These are phyloP conservation scores for Gymnogyps californianus DNA, from an alignment of 2,113 vertebrate species.

Conservation along the genomic window DNA sequence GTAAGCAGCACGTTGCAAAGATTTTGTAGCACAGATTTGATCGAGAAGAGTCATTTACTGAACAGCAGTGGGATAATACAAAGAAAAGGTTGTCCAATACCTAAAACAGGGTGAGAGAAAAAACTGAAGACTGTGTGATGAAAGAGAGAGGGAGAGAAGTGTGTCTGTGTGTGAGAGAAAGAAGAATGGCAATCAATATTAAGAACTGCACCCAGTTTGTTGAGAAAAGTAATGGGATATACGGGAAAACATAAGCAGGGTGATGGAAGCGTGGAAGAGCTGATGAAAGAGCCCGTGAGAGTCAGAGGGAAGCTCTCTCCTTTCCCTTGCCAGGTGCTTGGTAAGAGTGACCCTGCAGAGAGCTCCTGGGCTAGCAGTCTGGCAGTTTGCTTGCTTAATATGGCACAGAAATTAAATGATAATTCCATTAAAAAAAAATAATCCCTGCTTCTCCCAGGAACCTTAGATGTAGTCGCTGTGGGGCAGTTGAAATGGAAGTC, in stretches of 20 bases:
- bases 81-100: not conserved
- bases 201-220: not conserved
- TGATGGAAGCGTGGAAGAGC: not conserved
- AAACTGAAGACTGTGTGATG: not conserved
- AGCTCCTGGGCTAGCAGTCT: not conserved
- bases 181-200: not conserved
- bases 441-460: not conserved
- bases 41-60: not conserved
- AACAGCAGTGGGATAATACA: not conserved
- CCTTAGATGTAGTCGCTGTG: not conserved
- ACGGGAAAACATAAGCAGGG: not conserved
- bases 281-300: not conserved
- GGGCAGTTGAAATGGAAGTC: not conserved
- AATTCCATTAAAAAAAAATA: not conserved
- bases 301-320: not conserved
- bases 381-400: not conserved
- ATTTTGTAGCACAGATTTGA: not conserved
- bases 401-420: not conserved
- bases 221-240: not conserved
- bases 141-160: not conserved
- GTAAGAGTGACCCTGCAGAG: not conserved
- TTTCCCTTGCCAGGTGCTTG: not conserved
- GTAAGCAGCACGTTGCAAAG: not conserved
- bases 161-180: not conserved
- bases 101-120: not conserved